Percentiles rank a stretch among this genome's conserved stretches.
Conservation (phyloP, 2,797 vertebrate genomes). For the Tapera naevia region DNA sequence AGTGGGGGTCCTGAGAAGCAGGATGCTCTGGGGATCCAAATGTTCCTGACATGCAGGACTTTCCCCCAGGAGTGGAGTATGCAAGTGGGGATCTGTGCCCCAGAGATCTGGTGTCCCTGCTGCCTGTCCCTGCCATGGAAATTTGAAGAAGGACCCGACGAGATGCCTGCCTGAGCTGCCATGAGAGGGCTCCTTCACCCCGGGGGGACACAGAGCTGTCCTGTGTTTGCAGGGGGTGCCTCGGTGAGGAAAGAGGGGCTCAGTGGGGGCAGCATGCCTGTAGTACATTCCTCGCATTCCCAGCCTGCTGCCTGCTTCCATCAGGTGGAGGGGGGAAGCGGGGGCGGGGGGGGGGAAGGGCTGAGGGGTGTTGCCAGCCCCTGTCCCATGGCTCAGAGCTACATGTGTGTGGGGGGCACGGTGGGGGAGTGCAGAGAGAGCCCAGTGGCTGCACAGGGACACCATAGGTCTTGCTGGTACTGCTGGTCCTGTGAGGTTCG, state of each 20-base stretch:
- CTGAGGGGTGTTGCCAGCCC: neutral
- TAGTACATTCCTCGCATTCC: conserved; percentile 31
- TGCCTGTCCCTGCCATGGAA: neutral
- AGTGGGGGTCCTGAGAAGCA: neutral
- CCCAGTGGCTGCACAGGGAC: fast-evolving
- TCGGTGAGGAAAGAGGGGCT: neutral
- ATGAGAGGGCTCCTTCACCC: too few relatives aligned
- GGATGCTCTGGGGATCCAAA: neutral
- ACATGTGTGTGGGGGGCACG: fast-evolving
- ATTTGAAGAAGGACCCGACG: neutral
- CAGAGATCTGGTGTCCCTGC: neutral
- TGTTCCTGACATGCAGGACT: neutral
- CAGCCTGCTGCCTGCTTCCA: neutral
- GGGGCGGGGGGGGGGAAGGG: too few relatives aligned
- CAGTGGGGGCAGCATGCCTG: neutral
- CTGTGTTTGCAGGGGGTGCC: neutral
- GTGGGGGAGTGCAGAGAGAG: neutral
- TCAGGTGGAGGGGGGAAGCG: neutral
- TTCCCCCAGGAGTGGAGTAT: neutral
- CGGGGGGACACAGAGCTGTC: neutral
- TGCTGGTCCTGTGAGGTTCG: fast-evolving
- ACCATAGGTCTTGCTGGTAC: fast-evolving
- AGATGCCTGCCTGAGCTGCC: neutral
- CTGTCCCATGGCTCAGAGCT: neutral
- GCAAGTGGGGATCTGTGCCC: neutral